A percentile compares a stretch with the other conserved stretches of the same genome.
phyloP scores from a whole-genome alignment of 2,113 vertebrate species.

The Acanthochromis polyacanthus region DNA sequence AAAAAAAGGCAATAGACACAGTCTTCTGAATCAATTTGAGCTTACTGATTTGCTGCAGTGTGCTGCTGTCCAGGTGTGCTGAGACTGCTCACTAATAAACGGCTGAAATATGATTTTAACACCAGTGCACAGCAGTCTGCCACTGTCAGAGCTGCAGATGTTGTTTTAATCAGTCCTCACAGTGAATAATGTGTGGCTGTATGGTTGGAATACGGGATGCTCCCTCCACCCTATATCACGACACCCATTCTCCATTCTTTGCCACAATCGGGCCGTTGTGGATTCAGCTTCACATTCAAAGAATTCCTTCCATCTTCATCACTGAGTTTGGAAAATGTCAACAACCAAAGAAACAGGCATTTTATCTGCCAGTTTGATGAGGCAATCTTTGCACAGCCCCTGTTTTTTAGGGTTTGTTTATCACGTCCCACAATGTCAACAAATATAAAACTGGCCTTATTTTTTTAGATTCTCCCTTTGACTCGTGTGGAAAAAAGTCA shows the following conservation, averaged over 20 bases:
- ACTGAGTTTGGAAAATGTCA: constrained; percentile 53
- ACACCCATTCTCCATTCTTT: neutral
- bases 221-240: neutral
- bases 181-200: constrained; percentile 31
- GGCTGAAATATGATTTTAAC: constrained; percentile 38
- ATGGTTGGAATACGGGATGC: neutral
- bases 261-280: constrained; percentile 8
- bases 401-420: constrained; percentile 33
- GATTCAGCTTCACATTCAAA: constrained; percentile 15
- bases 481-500: constrained; percentile 66
- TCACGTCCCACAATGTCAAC: constrained; percentile 48
- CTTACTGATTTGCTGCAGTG: constrained; percentile 22
- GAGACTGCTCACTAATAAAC: constrained; percentile 44
- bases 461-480: constrained; percentile 44
- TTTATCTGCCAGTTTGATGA: constrained; percentile 63
- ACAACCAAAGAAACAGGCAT: constrained; percentile 48
- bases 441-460: constrained; percentile 31
- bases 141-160: constrained; percentile 24
- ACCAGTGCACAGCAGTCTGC: constrained; percentile 6
- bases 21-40: constrained; percentile 35
- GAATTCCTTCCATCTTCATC: constrained; percentile 13
- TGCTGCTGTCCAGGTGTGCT: constrained; percentile 37
- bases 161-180: constrained; percentile 27
- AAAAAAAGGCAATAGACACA: constrained; percentile 14
- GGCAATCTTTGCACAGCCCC: constrained; percentile 31